Evolutionary conservation across 2,113 vertebrate genomes (phyloP).

Genomic region (Vireo altiloquus): DNA sequence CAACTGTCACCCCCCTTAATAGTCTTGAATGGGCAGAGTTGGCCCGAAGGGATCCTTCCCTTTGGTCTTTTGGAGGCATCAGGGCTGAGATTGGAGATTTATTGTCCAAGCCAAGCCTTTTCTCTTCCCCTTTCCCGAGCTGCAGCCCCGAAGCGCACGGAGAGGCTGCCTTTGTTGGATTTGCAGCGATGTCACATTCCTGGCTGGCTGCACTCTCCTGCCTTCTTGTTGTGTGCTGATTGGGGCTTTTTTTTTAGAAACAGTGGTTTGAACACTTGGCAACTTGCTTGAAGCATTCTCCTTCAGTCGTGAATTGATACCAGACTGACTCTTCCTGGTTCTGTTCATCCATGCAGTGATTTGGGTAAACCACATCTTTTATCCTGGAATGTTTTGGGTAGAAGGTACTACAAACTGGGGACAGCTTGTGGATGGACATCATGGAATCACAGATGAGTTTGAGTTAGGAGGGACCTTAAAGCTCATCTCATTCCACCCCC

Average conservation of each 20-base stretch:
- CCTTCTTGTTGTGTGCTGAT: neutral
- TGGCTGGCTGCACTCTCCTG: neutral
- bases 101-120: neutral
- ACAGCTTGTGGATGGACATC: neutral
- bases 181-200: constrained; percentile 5
- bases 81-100: neutral
- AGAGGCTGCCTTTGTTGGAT: neutral
- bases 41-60: neutral
- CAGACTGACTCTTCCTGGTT: neutral
- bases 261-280: neutral
- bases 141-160: accelerated
- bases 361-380: neutral
- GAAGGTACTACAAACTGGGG: neutral
- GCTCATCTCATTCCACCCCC: neutral
- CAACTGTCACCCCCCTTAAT: neutral
- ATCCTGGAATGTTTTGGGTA: neutral
- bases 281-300: neutral
- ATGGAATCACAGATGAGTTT: neutral
- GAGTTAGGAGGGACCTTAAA: neutral
- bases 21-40: neutral
- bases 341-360: neutral
- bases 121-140: neutral
- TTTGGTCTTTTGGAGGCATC: neutral
- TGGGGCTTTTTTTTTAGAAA: neutral
- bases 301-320: neutral